phyloP scores from a whole-genome alignment of 2,888 invertebrate genomes.

The Spodoptera exigua region DNA sequence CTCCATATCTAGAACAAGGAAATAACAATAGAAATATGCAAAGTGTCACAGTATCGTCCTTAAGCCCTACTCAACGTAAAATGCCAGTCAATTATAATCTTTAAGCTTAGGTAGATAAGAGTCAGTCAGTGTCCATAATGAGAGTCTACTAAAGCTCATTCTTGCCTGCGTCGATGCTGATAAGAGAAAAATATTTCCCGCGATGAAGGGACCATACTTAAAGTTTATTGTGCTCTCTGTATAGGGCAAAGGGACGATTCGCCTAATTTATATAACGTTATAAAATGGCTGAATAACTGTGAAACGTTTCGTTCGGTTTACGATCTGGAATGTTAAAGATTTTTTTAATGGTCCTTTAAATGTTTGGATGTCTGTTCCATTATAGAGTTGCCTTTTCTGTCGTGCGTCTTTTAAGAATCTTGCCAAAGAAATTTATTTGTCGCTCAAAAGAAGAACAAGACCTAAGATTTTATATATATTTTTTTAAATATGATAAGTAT shows the following conservation, averaged over 20 bases:
- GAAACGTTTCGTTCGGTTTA: slow-evolving; percentile 26
- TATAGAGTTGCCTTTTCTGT: too few relatives aligned
- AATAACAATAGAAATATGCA: slow-evolving; percentile 35
- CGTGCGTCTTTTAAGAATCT: too few relatives aligned
- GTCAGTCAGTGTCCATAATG: slow-evolving; percentile 4
- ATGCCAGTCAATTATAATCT: slow-evolving; percentile 32
- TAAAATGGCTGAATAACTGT: slow-evolving; percentile 32
- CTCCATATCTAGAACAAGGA: slow-evolving; percentile 29
- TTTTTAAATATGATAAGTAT: too few relatives aligned
- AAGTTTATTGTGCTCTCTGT: slow-evolving; percentile 32
- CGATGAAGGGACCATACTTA: slow-evolving; percentile 33
- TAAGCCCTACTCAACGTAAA: slow-evolving; percentile 12
- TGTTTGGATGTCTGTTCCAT: too few relatives aligned
- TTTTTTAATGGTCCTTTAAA: slow-evolving; percentile 5
- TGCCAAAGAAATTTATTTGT: too few relatives aligned
- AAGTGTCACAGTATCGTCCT: slow-evolving; percentile 16
- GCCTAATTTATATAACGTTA: slow-evolving; percentile 31
- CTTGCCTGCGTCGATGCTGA: slow-evolving; percentile 50
- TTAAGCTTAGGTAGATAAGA: slow-evolving; percentile 21
- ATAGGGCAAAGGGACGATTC: slow-evolving; percentile 24
- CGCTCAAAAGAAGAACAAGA: too few relatives aligned
- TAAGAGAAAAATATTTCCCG: slow-evolving; percentile 48
- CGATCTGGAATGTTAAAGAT: slow-evolving; percentile 26
- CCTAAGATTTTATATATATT: too few relatives aligned
- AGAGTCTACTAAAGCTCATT: slow-evolving; percentile 22